Conservation (phyloP, 1,140 invertebrate species). For the Coptotermes formosanus region DNA sequence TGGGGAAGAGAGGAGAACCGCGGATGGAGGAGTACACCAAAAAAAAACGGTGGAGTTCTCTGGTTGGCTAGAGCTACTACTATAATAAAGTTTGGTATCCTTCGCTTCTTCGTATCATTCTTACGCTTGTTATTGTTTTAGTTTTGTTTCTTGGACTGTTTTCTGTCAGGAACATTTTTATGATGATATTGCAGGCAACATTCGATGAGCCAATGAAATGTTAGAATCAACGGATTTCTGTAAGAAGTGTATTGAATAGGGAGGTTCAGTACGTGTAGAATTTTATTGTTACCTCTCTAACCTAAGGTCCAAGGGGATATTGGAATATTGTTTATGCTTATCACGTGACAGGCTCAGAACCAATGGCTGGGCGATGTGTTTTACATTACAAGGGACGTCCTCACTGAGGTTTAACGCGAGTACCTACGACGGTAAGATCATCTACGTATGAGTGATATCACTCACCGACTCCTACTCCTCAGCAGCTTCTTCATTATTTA, state of each 20-base stretch:
- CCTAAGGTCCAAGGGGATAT: background rate
- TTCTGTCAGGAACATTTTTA: background rate
- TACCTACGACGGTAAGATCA: too few relatives aligned
- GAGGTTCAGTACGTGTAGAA: background rate
- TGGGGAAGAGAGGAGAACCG: background rate
- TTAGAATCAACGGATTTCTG: background rate
- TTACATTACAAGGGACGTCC: too few relatives aligned
- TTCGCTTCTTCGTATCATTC: background rate
- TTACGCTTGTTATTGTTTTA: background rate
- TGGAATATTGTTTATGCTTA: background rate
- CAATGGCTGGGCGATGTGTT: too few relatives aligned
- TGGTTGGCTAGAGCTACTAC: background rate
- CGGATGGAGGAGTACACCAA: slow-evolving; percentile 11
- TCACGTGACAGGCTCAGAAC: too few relatives aligned
- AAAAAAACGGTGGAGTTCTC: background rate
- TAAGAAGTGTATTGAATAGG: background rate
- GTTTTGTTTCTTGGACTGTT: background rate
- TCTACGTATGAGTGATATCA: too few relatives aligned
- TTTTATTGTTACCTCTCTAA: background rate
- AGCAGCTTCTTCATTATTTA: too few relatives aligned
- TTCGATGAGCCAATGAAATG: background rate
- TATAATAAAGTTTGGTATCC: background rate
- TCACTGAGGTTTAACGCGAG: too few relatives aligned
- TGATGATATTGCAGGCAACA: background rate
- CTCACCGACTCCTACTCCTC: too few relatives aligned